Conservation (phyloP, 2,888 invertebrate genomes). For the Ectropis crepuscularia region DNA sequence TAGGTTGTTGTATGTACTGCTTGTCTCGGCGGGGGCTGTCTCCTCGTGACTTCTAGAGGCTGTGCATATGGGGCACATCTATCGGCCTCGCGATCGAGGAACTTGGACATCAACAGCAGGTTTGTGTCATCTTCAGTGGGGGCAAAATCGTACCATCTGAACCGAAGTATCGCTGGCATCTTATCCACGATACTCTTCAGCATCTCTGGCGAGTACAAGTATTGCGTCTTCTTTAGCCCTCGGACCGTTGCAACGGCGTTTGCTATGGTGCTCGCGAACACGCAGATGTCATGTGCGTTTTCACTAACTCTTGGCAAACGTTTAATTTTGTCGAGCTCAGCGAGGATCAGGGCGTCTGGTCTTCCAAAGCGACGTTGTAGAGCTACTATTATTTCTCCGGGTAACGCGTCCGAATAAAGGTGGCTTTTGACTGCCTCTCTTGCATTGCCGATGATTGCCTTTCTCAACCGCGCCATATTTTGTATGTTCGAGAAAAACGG, state of each 20-base stretch:
- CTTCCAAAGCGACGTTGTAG: neutral
- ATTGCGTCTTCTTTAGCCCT: conserved; percentile 1
- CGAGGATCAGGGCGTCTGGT: neutral
- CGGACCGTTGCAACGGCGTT: neutral
- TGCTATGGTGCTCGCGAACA: neutral
- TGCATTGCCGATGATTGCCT: neutral
- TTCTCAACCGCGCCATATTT: neutral
- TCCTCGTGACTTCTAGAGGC: neutral
- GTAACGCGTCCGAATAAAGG: neutral
- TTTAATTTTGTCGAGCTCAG: neutral
- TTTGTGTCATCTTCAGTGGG: neutral
- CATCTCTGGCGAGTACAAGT: conserved; percentile 1
- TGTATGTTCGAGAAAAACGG: neutral
- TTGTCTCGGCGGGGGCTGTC: neutral
- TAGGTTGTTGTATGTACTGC: too few species aligned
- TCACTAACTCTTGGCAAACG: neutral
- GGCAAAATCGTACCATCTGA: neutral
- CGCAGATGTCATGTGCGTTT: neutral
- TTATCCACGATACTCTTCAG: conserved; percentile 1
- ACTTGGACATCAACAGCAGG: neutral
- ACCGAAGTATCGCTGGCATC: neutral
- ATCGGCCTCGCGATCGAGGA: conserved; percentile 1
- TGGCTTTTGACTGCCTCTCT: conserved; percentile 1
- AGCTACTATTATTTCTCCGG: neutral
- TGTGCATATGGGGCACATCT: neutral